Conservation (phyloP, 2,113 vertebrate species). For the Anolis sagrei region DNA sequence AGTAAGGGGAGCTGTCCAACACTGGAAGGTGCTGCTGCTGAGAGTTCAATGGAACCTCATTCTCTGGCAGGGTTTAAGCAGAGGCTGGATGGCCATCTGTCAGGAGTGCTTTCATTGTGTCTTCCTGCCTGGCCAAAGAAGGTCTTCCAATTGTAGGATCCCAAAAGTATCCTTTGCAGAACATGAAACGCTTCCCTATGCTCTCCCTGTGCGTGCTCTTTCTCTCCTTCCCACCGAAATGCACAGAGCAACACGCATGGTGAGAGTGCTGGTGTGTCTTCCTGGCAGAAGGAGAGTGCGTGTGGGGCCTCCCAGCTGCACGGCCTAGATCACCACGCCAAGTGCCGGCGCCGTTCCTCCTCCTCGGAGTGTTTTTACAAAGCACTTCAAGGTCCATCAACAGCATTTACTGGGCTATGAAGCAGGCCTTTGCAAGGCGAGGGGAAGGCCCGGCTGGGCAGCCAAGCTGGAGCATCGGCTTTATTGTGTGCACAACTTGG, state of each 20-base stretch:
- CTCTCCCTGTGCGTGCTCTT: not conserved
- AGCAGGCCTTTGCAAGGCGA: accelerated
- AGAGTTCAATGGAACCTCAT: too few species aligned
- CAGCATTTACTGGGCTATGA: accelerated
- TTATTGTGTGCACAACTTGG: conserved; percentile 2
- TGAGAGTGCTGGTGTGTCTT: not conserved
- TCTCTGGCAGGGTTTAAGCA: too few species aligned
- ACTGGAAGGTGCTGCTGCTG: too few species aligned
- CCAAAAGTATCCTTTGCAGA: not conserved
- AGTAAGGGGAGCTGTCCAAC: too few species aligned
- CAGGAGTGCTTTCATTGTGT: too few species aligned
- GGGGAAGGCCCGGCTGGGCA: not conserved
- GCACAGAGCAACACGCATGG: too few species aligned
- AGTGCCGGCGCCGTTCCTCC: not conserved
- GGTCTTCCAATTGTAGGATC: too few species aligned
- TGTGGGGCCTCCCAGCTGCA: not conserved
- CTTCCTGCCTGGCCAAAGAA: too few species aligned
- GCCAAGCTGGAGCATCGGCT: not conserved
- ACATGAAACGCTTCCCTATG: not conserved
- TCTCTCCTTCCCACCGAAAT: not conserved
- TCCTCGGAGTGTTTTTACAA: not conserved
- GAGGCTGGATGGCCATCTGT: too few species aligned
- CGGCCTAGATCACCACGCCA: not conserved
- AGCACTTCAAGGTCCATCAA: not conserved
- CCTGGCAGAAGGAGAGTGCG: not conserved